Evolutionary conservation across 2,113 vertebrate genomes (phyloP).

Genomic region (Axis porcinus): DNA sequence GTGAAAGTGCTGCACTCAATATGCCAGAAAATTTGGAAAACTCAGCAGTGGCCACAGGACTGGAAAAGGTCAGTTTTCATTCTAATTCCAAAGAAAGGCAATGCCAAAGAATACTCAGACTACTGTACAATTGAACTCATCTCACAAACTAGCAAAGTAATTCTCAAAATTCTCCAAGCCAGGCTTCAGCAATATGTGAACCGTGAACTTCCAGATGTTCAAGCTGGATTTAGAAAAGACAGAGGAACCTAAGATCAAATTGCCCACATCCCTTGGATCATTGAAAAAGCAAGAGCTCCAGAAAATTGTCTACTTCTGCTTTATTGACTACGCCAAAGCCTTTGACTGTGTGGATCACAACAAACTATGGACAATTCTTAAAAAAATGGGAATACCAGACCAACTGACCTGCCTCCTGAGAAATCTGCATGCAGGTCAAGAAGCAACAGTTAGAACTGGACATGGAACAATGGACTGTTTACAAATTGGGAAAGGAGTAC

Average conservation of each 20-base stretch:
- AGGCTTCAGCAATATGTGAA: not conserved
- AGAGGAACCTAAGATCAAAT: not conserved
- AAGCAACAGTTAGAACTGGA: not conserved
- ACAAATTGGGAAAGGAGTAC: not conserved
- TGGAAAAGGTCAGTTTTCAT: fast-evolving
- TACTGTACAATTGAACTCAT: not conserved
- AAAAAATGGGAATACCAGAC: not conserved
- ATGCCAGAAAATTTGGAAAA: not conserved
- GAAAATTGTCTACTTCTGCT: not conserved
- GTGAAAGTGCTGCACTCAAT: not conserved
- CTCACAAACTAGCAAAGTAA: not conserved
- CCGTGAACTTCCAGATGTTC: not conserved
- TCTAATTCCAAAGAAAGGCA: not conserved
- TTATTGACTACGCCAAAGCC: not conserved
- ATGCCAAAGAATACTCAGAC: not conserved
- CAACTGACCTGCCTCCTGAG: not conserved
- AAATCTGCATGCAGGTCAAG: not conserved
- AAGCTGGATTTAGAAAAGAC: not conserved
- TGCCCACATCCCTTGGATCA: not conserved
- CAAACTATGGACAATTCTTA: not conserved
- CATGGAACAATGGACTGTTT: not conserved
- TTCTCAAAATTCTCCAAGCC: not conserved
- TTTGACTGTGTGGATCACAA: not conserved
- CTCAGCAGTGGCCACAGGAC: not conserved
- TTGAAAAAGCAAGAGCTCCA: not conserved